A percentile compares a stretch with the other conserved stretches of the same genome.
These are phyloP conservation scores for Tympanuchus pallidicinctus DNA, from an alignment of 2,113 vertebrate genomes.

Conservation along the genomic window DNA sequence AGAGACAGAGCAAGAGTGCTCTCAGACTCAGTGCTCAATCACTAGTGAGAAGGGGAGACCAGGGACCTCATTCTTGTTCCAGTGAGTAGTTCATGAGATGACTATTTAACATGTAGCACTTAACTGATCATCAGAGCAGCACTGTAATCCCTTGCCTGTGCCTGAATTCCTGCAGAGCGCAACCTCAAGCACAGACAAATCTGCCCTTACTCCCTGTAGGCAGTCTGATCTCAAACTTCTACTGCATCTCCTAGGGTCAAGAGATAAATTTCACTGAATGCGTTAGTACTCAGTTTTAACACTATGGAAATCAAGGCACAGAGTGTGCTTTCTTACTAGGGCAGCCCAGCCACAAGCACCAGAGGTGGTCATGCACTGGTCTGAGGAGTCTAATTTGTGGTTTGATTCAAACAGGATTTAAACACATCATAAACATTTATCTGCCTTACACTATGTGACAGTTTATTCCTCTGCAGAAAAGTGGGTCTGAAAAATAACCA, in stretches of 20 bases:
- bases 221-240: background rate
- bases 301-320: background rate
- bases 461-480: background rate
- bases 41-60: background rate
- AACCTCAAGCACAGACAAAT: background rate
- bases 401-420: background rate
- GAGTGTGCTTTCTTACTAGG: background rate
- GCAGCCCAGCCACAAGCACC: fast-evolving
- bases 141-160: background rate
- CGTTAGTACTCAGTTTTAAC: background rate
- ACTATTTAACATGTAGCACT: background rate
- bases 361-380: background rate
- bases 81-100: background rate
- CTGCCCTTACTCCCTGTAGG: background rate
- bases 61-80: background rate
- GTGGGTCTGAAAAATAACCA: background rate
- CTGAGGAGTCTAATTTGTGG: background rate
- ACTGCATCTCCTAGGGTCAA: background rate
- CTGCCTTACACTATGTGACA: background rate
- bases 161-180: background rate
- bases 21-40: background rate
- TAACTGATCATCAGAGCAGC: background rate
- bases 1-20: background rate
- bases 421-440: background rate
- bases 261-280: background rate